These are phyloP conservation scores for Megaleporinus macrocephalus DNA, from an alignment of 2,113 vertebrate species.

Conservation along the genomic window DNA sequence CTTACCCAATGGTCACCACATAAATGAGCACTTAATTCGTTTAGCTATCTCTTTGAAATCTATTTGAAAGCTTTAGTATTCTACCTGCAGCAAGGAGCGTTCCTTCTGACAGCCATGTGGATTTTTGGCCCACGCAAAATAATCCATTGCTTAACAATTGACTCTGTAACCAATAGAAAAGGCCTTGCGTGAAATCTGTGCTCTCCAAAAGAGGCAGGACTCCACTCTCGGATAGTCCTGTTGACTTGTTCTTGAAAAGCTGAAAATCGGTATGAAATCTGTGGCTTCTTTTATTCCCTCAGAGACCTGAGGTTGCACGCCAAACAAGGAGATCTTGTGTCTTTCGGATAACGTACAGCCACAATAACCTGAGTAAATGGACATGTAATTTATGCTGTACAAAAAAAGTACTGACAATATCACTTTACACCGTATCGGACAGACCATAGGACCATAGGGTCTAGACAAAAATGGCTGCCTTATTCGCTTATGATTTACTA, in stretches of 20 bases:
- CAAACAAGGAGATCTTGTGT: slow-evolving; percentile 23
- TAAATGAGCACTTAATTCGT: background rate
- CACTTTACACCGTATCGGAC: slow-evolving; percentile 19
- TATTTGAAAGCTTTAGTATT: background rate
- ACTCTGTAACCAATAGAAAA: background rate
- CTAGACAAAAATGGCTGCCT: slow-evolving; percentile 32
- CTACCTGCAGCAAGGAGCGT: background rate
- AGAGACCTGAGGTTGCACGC: background rate
- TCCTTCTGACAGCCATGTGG: background rate
- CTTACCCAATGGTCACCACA: background rate
- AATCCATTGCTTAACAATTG: background rate
- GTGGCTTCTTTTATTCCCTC: slow-evolving; percentile 22
- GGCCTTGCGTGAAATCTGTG: background rate
- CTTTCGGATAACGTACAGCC: background rate
- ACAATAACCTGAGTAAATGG: background rate
- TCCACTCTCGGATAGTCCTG: background rate
- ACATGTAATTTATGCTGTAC: slow-evolving; percentile 1
- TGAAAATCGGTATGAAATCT: slow-evolving; percentile 8
- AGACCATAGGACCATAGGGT: slow-evolving; percentile 11
- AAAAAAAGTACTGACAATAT: slow-evolving; percentile 22
- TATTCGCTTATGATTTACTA: slow-evolving; percentile 26
- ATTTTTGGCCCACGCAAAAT: background rate
- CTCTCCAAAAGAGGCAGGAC: background rate
- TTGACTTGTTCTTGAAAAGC: background rate
- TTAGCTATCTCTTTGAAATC: slow-evolving; percentile 9